Evolutionary conservation across 2,113 vertebrate species (phyloP).

Genomic region (Isurus oxyrinchus): DNA sequence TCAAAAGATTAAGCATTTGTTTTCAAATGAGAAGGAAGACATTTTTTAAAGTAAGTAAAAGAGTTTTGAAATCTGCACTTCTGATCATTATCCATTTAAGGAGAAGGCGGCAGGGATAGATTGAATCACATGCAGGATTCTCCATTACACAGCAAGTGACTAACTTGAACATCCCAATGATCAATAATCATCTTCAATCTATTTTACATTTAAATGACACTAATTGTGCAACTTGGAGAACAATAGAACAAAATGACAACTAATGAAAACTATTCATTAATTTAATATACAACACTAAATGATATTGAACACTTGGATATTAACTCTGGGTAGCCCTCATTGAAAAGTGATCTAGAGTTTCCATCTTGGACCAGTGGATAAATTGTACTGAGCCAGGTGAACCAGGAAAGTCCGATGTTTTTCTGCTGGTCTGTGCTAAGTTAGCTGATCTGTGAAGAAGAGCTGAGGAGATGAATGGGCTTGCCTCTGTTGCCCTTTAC

Average conservation of each 20-base stretch:
- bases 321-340: slow-evolving; percentile 20
- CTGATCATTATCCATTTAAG: not conserved
- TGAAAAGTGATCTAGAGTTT: slow-evolving; percentile 18
- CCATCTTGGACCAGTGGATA: slow-evolving; percentile 15
- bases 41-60: slow-evolving; percentile 9
- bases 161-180: not conserved
- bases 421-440: not conserved
- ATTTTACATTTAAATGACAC: slow-evolving; percentile 5
- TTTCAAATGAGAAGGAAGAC: slow-evolving; percentile 31
- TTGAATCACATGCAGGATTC: slow-evolving; percentile 17
- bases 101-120: not conserved
- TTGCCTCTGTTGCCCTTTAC: not conserved
- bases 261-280: slow-evolving; percentile 23
- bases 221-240: slow-evolving; percentile 10
- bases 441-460: slow-evolving; percentile 12
- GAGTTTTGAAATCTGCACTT: slow-evolving; percentile 23
- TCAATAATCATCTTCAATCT: not conserved
- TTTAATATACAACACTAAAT: not conserved
- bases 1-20: not conserved
- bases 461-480: not conserved
- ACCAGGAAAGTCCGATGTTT: not conserved
- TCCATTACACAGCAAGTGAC: slow-evolving; percentile 28
- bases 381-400: not conserved
- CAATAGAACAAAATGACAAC: slow-evolving; percentile 1
- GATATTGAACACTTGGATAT: slow-evolving; percentile 31